Evolutionary conservation across 2,113 vertebrate species (phyloP).

Genomic region (Carassius auratus): DNA sequence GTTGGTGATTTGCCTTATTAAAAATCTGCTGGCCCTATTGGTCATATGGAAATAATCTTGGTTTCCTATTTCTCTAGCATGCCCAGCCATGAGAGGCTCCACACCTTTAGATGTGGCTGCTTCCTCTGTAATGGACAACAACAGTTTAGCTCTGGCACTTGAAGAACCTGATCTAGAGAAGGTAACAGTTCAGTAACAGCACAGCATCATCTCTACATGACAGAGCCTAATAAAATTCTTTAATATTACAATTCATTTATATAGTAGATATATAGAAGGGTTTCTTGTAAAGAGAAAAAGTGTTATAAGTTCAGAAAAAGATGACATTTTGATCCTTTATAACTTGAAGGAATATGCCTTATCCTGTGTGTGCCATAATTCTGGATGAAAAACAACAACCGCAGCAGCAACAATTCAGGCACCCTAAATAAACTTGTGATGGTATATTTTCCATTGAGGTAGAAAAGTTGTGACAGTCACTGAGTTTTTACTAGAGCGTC

Average conservation of each 20-base stretch:
- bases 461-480: not conserved
- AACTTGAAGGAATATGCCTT: too few species aligned
- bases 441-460: not conserved
- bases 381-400: not conserved
- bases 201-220: not conserved
- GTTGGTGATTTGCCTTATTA: conserved; percentile 52
- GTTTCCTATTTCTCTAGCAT: conserved; percentile 75
- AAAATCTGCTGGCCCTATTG: not conserved
- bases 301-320: too few species aligned
- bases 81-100: conserved; percentile 95
- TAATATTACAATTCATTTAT: not conserved
- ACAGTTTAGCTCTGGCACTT: conserved; percentile 89
- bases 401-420: not conserved
- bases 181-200: conserved; percentile 66
- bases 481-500: not conserved
- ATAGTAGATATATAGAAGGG: not conserved
- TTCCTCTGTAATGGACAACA: conserved; percentile 98
- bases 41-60: not conserved
- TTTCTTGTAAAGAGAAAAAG: too few species aligned
- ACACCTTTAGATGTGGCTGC: conserved; percentile 95
- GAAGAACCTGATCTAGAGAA: conserved; percentile 96
- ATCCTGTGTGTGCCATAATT: too few species aligned
- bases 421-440: not conserved
- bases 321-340: too few species aligned
- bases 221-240: not conserved